These are phyloP conservation scores for Trachelus tabidus DNA, from an alignment of 2,888 invertebrate species.

Conservation along the genomic window DNA sequence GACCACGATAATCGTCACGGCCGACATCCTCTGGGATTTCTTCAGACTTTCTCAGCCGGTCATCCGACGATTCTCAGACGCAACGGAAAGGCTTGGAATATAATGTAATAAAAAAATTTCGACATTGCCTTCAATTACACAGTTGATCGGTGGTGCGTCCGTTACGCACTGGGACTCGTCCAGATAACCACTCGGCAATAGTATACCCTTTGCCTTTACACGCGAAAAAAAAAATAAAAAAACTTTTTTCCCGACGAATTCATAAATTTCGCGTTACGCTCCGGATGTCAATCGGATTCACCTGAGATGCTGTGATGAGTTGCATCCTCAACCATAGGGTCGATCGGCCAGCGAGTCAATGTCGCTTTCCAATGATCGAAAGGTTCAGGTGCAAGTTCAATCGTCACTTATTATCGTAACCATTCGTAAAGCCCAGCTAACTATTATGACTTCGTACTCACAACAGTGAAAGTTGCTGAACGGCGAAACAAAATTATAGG, in stretches of 20 bases:
- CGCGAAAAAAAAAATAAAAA: neutral
- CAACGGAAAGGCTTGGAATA: neutral
- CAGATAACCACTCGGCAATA: neutral
- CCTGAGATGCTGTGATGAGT: neutral
- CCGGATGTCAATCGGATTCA: neutral
- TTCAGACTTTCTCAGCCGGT: neutral
- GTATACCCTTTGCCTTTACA: neutral
- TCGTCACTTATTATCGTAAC: neutral
- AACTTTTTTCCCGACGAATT: neutral
- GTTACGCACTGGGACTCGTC: neutral
- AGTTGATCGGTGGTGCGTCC: neutral
- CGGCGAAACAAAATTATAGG: neutral
- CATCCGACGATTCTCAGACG: neutral
- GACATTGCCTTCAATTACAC: neutral
- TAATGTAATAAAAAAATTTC: neutral
- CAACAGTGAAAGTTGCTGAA: neutral
- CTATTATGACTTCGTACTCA: neutral
- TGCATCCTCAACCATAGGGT: neutral
- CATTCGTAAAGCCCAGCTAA: neutral
- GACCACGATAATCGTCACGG: neutral
- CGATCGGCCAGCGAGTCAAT: neutral
- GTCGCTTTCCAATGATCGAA: neutral
- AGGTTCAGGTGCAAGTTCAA: neutral
- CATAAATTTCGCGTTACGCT: neutral
- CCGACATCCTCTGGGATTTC: neutral